Evolutionary conservation across 1,140 invertebrate genomes (phyloP).

Genomic region (Chironomus striatipennis): DNA sequence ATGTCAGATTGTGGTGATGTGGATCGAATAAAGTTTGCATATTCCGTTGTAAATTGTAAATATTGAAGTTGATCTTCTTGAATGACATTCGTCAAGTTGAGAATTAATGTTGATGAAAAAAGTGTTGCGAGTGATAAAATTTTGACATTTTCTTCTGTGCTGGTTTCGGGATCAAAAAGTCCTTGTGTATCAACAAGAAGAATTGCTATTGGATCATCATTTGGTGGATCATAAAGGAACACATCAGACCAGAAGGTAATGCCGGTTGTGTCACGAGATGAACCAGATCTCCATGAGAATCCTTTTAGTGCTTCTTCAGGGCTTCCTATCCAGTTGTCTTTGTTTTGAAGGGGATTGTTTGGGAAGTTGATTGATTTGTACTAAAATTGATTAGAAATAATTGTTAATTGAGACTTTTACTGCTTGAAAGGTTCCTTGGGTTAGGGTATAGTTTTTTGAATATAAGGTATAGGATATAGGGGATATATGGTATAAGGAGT

Average conservation of each 20-base stretch:
- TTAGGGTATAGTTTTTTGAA: too few species aligned
- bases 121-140: slow-evolving; percentile 58
- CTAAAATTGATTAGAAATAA: neutral
- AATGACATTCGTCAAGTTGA: slow-evolving; percentile 56
- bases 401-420: neutral
- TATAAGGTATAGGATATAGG: neutral
- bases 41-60: slow-evolving; percentile 53
- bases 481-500: neutral
- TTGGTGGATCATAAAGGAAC: slow-evolving; percentile 43
- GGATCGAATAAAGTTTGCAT: neutral
- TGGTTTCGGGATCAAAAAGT: slow-evolving; percentile 60
- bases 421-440: too few species aligned
- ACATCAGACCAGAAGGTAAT: slow-evolving; percentile 89
- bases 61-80: slow-evolving; percentile 62
- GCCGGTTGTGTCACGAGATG: slow-evolving; percentile 84
- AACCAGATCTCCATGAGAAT: slow-evolving; percentile 85
- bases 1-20: slow-evolving; percentile 35
- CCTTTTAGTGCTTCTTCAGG: slow-evolving; percentile 57
- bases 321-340: slow-evolving; percentile 52
- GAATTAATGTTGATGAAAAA: slow-evolving; percentile 56
- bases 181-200: slow-evolving; percentile 64
- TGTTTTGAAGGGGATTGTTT: neutral
- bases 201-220: slow-evolving; percentile 45
- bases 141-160: slow-evolving; percentile 59
- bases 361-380: neutral